A percentile compares a stretch with the other conserved stretches of the same genome.
Conservation (phyloP, 1,140 invertebrate species). For the Holcopasites calliopsidis region DNA sequence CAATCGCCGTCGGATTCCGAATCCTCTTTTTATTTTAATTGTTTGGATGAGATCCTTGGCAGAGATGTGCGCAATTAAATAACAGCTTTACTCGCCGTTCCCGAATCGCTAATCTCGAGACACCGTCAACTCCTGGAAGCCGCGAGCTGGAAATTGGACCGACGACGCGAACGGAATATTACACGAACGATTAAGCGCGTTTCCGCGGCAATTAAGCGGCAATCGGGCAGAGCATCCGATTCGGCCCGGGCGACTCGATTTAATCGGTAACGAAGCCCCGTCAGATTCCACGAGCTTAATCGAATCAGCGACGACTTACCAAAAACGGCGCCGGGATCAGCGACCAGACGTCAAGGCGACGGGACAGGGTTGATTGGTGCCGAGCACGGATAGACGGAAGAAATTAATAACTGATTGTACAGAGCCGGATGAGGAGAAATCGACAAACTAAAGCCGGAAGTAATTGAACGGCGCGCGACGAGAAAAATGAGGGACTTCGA, state of each 20-base stretch:
- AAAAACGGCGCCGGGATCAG: slow-evolving; percentile 6
- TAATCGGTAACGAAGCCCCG: slow-evolving; percentile 17
- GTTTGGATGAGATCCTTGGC: no score
- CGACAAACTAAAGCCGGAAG: slow-evolving; percentile 6
- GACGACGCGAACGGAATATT: neutral
- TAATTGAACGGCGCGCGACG: slow-evolving; percentile 6
- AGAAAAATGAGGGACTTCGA: slow-evolving; percentile 4
- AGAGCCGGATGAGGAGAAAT: neutral
- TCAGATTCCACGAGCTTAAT: slow-evolving; percentile 2
- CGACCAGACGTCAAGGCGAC: slow-evolving; percentile 5
- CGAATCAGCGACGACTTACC: neutral
- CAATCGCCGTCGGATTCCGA: no score
- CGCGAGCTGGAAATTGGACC: neutral
- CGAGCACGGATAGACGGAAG: no score
- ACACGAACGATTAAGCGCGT: slow-evolving; percentile 17
- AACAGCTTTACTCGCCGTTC: no score
- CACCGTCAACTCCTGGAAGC: neutral
- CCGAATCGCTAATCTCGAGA: neutral
- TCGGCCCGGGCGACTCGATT: neutral
- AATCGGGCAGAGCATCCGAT: slow-evolving; percentile 6
- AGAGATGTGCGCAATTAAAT: no score
- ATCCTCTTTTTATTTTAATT: no score
- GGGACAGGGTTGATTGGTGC: no score
- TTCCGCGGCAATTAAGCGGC: slow-evolving; percentile 14
- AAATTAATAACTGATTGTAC: neutral